Percentiles rank a stretch among this genome's conserved stretches.
Conservation (phyloP, 2,797 vertebrate species). For the Sciurus vulgaris region DNA sequence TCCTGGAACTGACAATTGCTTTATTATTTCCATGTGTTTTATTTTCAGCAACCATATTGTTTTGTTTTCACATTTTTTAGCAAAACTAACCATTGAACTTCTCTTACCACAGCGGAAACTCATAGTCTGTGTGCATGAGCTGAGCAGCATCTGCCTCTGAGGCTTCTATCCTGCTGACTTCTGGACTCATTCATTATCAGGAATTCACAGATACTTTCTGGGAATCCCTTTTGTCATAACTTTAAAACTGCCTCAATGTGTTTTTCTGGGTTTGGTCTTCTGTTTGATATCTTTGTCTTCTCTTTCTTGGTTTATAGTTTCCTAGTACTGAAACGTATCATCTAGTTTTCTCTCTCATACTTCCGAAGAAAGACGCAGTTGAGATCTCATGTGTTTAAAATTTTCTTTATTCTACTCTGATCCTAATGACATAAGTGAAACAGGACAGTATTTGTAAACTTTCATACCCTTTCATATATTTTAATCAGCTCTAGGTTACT, state of each 20-base stretch:
- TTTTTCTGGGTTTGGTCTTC: background rate
- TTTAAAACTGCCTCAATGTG: background rate
- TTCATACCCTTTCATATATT: background rate
- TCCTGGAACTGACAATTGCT: background rate
- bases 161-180: background rate
- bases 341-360: background rate
- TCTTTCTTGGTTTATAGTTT: background rate
- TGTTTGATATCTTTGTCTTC: background rate
- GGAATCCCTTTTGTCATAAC: background rate
- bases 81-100: background rate
- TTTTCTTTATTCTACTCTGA: background rate
- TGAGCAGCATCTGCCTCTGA: background rate
- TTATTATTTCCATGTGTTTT: background rate
- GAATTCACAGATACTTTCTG: background rate
- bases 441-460: background rate
- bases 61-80: background rate
- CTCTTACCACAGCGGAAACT: background rate
- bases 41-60: constrained; percentile 15
- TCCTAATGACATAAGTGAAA: background rate
- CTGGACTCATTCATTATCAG: background rate
- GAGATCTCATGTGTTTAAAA: background rate
- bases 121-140: background rate
- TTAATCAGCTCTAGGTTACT: background rate
- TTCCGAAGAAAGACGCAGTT: background rate
- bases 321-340: too few relatives aligned